Conservation (phyloP, 2,888 invertebrate species). For the Caenorhabditis auriculariae region DNA sequence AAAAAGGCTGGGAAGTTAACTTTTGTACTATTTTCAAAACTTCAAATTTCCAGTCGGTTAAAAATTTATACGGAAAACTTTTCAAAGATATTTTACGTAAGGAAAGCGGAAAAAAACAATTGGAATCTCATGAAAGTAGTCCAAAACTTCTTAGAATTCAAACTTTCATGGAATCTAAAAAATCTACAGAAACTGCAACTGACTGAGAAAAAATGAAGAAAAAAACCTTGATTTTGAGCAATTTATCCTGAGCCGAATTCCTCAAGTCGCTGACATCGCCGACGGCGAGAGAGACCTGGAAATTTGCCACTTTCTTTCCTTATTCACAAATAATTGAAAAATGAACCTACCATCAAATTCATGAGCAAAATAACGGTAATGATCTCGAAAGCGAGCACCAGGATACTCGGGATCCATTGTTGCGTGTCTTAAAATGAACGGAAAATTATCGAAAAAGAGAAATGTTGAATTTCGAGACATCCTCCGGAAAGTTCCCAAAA, state of each 20-base stretch:
- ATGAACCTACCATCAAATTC: slow-evolving; percentile 51
- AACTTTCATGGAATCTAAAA: not conserved
- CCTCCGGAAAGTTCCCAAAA: not conserved
- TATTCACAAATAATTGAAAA: not conserved
- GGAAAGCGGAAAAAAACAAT: too few species aligned
- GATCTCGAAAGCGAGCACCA: slow-evolving; percentile 59
- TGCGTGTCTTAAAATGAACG: slow-evolving; percentile 25
- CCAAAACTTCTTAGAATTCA: too few species aligned
- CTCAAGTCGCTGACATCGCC: slow-evolving; percentile 58
- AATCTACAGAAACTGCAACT: not conserved
- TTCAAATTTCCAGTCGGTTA: too few species aligned
- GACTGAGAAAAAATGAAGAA: not conserved
- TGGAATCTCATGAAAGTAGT: too few species aligned
- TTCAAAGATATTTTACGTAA: too few species aligned
- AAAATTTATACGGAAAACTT: too few species aligned
- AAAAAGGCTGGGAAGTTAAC: too few species aligned
- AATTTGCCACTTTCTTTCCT: not conserved
- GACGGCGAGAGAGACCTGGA: slow-evolving; percentile 56
- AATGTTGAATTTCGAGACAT: not conserved
- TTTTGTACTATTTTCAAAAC: too few species aligned
- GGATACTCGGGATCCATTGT: slow-evolving; percentile 58
- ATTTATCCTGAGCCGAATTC: slow-evolving; percentile 53
- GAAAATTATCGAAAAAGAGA: not conserved
- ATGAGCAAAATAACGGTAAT: slow-evolving; percentile 61
- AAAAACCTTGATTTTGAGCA: slow-evolving; percentile 56